Evolutionary conservation across 2,113 vertebrate genomes (phyloP).

Genomic region (Chrysochloris asiatica): DNA sequence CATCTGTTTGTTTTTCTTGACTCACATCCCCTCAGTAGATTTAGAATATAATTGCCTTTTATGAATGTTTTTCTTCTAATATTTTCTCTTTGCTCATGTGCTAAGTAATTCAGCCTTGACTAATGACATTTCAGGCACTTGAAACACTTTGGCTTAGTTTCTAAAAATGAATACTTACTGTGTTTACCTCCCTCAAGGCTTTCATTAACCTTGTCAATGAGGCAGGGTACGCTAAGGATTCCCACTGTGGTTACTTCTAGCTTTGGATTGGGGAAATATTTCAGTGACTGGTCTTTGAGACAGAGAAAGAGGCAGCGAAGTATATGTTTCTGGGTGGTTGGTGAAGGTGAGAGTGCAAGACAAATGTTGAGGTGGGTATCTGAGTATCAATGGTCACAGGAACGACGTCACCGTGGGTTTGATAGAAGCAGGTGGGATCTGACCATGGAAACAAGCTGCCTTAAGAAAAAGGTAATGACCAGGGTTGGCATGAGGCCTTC

Average conservation of each 20-base stretch:
- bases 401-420: not conserved
- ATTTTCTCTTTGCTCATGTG: not conserved
- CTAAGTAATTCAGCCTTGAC: not conserved
- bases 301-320: not conserved
- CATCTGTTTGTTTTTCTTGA: constrained; percentile 28
- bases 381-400: not conserved
- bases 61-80: constrained; percentile 20
- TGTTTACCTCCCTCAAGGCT: not conserved
- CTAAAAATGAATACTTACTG: not conserved
- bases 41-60: not conserved
- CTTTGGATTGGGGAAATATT: too few species aligned
- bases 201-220: not conserved
- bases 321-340: not conserved
- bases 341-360: not conserved
- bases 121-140: not conserved
- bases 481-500: not conserved
- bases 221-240: not conserved
- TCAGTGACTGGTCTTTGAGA: not conserved
- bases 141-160: not conserved
- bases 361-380: not conserved
- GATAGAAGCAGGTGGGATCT: not conserved
- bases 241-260: not conserved
- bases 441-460: not conserved
- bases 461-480: not conserved
- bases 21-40: not conserved